Evolutionary conservation across 2,797 vertebrate species (phyloP), one percentile per base, ranked within the genome.

Genomic region (Acanthopagrus latus): DNA sequence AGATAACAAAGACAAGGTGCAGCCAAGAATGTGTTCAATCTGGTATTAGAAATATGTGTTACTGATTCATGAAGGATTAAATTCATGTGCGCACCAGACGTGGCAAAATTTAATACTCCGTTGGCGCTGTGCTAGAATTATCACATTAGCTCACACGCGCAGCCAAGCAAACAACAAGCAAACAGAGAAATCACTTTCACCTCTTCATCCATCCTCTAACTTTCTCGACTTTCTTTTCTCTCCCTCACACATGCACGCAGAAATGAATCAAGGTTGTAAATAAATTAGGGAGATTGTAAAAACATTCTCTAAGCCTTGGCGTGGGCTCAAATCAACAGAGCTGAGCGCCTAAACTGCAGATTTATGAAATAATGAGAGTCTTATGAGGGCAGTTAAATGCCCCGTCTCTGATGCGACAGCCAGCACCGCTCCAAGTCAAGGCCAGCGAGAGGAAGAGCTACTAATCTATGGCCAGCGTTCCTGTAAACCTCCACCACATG

Each of bases 311-410:
- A 76, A 83, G 70, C 23, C 50, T 76, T 86, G 87, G 87, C 63
- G 1, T 16, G 1, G 47, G 46, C 79, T 90, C 86, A 89, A 78
- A 86, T 90, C 82, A 91, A 90, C 85, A 87, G 48, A 86, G 41
- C 67, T 10, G 64, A 67, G 85, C 12, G 83, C 67, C 81, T 74
- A 72, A 86, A 88, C 20, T 87, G 68, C 74, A 90, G 82, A 91
- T 91, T 91, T 88, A 91, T 93, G 84, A 90, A 93, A 92, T 93
- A 92, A 93, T 87, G 82, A 92, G 84, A 86, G 85, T 84, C 82
- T 83, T 87, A 71, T 77, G 85, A 87, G 75, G 71, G 80, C 75
- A 78, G 81, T 89, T 86, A 87, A 91, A 89, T 66, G 48, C 74
- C 60, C 9, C 0, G 72, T 64, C 83, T 92, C 82, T 91, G 90